Base-by-base conservation (phyloP, 2,888 invertebrate genomes). In the Ethmia dodecea region DNA sequence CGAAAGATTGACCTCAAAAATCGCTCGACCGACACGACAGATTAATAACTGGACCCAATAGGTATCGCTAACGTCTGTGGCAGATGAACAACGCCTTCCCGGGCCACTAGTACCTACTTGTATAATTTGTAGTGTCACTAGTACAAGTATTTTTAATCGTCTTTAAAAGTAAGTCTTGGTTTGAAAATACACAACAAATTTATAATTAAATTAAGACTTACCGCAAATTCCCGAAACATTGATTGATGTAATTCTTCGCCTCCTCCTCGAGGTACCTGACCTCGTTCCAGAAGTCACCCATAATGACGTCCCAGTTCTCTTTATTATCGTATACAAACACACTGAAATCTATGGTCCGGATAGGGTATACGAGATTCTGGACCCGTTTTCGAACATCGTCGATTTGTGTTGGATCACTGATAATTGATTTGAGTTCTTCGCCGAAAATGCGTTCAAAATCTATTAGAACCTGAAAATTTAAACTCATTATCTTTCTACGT, bases 381-480 rank as follows among this genome's bases (percentile, higher is more conserved):
- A 97, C 93, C 39, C 94, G 90, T 44, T 93, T 92, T 11, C 95
- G 88, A 3, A 97, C 92, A 43, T 92, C 91, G 58, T 97, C 96
- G 30, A 97, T 94, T 55, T 94, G 92, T 6, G 93, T 91, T 0
- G 96, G 95, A 64, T 97, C 95, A 42, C 91, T 92, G 20, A 96
- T 93, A 18, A 97, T 93, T 0, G 95, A 92, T 60, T 95, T 95
- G 2, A 97, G 74, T 55, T 96, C 94, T 1, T 91, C 88, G 0
- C 96, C 96, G 65, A 97, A 96, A 40, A 97, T 93, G 49, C 95
- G 95, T 67, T 94, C 92, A 61, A 96, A 97, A 60, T 96, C 94
- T 56, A 94, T 91, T 3, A 96, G 87, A 0, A 94, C 91, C 92
- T 92, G 60, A 53, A 57, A 35, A 2, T 8, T 22, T 22, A 22